Conservation (phyloP, 1,140 invertebrate genomes). For the Conus betulinus region DNA sequence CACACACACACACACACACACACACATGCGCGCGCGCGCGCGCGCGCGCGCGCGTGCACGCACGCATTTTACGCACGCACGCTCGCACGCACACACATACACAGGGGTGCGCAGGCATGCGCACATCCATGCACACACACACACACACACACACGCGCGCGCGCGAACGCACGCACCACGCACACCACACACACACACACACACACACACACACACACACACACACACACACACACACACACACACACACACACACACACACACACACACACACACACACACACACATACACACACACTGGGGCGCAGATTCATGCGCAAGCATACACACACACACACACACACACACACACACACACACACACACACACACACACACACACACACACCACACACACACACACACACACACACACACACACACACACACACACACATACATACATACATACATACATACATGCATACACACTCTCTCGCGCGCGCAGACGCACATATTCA, state of each 20-base stretch:
- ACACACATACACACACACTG: neutral
- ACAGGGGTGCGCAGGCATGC: too few relatives aligned
- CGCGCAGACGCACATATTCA: neutral
- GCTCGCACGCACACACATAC: too few relatives aligned
- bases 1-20: too few relatives aligned
- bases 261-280: too few relatives aligned
- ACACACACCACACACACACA: neutral
- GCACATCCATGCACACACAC: too few relatives aligned
- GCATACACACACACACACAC: neutral
- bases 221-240: too few relatives aligned
- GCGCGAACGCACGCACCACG: neutral
- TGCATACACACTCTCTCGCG: neutral
- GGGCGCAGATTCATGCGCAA: too few relatives aligned
- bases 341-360: slow-evolving; percentile 14
- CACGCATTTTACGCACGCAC: neutral
- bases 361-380: slow-evolving; percentile 23
- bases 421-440: neutral
- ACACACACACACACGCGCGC: too few relatives aligned
- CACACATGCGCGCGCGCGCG: too few relatives aligned
- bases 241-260: neutral
- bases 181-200: too few relatives aligned
- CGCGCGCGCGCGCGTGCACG: too few relatives aligned
- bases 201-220: too few relatives aligned
- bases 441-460: neutral
- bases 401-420: slow-evolving; percentile 20